Percentiles rank a stretch among this genome's conserved stretches.
Evolutionary conservation across 2,888 invertebrate genomes (phyloP).

Genomic region (Polymixis lichenea): DNA sequence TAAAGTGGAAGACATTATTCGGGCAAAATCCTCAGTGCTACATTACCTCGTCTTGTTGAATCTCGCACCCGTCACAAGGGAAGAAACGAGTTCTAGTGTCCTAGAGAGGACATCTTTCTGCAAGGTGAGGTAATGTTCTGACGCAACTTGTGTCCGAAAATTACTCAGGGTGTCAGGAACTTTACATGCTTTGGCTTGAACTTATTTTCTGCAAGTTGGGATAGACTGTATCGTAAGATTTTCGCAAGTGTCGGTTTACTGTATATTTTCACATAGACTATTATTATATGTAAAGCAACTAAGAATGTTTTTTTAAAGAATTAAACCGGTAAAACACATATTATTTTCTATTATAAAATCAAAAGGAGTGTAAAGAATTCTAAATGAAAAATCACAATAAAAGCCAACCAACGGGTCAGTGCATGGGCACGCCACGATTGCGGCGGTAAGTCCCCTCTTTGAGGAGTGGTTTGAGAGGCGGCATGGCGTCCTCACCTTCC

Average conservation of each 20-base stretch:
- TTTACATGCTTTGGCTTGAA: conserved; percentile 34
- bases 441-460: too few species aligned
- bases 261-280: neutral
- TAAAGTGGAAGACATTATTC: conserved; percentile 25
- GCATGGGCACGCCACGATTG: too few species aligned
- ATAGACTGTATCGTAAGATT: neutral
- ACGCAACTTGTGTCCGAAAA: conserved; percentile 37
- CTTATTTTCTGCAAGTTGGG: conserved; percentile 20
- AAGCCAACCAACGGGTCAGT: too few species aligned
- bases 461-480: too few species aligned
- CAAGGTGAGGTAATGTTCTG: conserved; percentile 43
- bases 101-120: conserved; percentile 53
- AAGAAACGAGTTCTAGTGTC: conserved; percentile 52
- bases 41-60: conserved; percentile 50
- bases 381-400: conserved; percentile 10
- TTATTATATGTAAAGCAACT: neutral
- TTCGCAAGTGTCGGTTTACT: neutral
- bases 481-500: too few species aligned
- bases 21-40: conserved; percentile 27
- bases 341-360: neutral
- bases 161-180: conserved; percentile 50
- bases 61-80: conserved; percentile 48
- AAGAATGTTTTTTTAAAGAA: neutral
- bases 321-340: neutral
- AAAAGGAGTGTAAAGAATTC: neutral